Evolutionary conservation across 2,113 vertebrate species (phyloP).

Genomic region (Paramisgurnus dabryanus): DNA sequence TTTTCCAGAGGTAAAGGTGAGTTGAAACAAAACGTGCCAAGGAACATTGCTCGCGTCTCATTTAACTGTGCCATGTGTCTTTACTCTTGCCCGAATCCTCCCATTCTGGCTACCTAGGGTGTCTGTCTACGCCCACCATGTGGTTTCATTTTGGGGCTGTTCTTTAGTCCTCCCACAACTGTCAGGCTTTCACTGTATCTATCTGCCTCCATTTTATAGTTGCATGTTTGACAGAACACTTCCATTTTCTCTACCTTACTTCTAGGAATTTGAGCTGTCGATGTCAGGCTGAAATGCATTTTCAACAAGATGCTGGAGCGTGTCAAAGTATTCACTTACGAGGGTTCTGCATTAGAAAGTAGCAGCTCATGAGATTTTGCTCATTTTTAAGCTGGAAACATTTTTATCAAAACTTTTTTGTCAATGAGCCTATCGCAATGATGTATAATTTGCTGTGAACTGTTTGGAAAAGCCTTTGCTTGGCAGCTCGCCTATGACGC

Average conservation of each 20-base stretch:
- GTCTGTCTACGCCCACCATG: slow-evolving; percentile 46
- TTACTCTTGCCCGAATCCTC: slow-evolving; percentile 13
- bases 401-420: no score
- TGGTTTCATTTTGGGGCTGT: slow-evolving; percentile 55
- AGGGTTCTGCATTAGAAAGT: no score
- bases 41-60: background rate
- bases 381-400: no score
- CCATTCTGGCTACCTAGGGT: slow-evolving; percentile 50
- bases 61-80: background rate
- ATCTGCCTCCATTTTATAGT: slow-evolving; percentile 59
- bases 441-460: no score
- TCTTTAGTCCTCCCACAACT: slow-evolving; percentile 19
- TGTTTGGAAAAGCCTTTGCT: no score
- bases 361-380: no score
- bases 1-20: background rate
- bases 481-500: background rate
- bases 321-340: no score
- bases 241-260: background rate
- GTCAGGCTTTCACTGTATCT: slow-evolving; percentile 54
- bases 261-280: background rate
- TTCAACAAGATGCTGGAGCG: no score
- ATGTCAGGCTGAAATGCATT: no score
- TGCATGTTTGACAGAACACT: slow-evolving; percentile 50
- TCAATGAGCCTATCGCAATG: no score
- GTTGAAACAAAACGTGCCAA: background rate